These are phyloP conservation scores for Gallinago media DNA, from an alignment of 2,113 vertebrate genomes.

Conservation along the genomic window DNA sequence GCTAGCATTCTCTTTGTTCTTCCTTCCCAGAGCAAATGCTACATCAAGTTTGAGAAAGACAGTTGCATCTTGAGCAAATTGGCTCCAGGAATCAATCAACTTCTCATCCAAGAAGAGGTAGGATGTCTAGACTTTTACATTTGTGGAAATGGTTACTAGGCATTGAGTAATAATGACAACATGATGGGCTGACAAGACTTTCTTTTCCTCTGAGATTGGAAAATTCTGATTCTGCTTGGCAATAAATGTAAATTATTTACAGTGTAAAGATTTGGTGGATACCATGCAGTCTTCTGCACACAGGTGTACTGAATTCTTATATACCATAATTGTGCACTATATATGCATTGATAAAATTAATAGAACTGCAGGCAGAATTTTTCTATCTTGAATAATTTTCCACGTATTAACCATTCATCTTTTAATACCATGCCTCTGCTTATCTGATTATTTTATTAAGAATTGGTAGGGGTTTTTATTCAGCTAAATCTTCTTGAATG, in stretches of 20 bases:
- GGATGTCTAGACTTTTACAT: constrained; percentile 34
- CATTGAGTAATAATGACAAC: constrained; percentile 53
- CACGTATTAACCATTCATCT: constrained; percentile 53
- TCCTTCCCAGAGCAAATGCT: constrained; percentile 47
- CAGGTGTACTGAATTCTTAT: constrained; percentile 11
- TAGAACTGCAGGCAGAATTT: constrained; percentile 47
- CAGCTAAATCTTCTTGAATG: not conserved
- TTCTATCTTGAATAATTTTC: constrained; percentile 65
- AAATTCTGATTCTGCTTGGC: constrained; percentile 44
- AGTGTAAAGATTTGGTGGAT: constrained; percentile 27
- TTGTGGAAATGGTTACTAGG: constrained; percentile 34
- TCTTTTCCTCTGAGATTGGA: constrained; percentile 47
- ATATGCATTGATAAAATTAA: not conserved
- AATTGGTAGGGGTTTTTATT: not conserved
- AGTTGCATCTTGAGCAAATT: constrained; percentile 48
- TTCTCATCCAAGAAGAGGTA: constrained; percentile 39
- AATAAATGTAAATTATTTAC: constrained; percentile 63
- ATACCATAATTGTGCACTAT: not conserved
- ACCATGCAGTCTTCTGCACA: not conserved
- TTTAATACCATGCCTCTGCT: constrained; percentile 27
- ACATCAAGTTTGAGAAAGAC: constrained; percentile 34
- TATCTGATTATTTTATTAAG: constrained; percentile 11
- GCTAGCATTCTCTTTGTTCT: constrained; percentile 58
- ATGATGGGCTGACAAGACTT: constrained; percentile 48
- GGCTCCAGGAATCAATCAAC: constrained; percentile 58